Conservation (phyloP, 2,888 invertebrate species). For the Orchesellides sinensis region DNA sequence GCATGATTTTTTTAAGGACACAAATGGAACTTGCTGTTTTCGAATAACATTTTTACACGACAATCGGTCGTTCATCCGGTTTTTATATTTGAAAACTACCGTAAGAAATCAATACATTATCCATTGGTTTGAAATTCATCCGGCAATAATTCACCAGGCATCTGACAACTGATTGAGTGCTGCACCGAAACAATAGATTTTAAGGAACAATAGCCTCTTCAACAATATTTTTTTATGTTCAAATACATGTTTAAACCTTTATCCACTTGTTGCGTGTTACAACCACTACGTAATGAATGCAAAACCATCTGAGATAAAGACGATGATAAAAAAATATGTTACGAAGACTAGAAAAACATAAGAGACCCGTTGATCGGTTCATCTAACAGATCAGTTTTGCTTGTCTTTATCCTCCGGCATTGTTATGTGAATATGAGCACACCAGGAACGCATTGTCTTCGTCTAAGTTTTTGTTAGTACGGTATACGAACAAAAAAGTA, state of each 20-base stretch:
- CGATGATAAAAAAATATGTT: neutral
- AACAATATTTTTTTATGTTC: neutral
- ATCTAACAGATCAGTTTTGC: conserved; percentile 42
- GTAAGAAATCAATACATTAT: neutral
- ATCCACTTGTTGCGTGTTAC: neutral
- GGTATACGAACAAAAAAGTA: neutral
- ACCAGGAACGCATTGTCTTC: neutral
- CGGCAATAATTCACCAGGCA: conserved; percentile 1
- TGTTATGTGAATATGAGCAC: conserved; percentile 25
- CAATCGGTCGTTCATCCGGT: too few relatives aligned
- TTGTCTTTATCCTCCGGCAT: conserved; percentile 35
- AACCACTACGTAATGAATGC: too few relatives aligned
- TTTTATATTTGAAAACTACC: neutral
- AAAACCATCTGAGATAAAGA: neutral
- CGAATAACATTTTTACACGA: too few relatives aligned
- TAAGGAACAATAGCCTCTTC: conserved; percentile 32
- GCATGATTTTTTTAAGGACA: neutral
- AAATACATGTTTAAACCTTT: too few relatives aligned
- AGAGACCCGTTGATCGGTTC: conserved; percentile 16
- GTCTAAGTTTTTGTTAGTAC: conserved; percentile 1
- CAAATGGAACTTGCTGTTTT: neutral
- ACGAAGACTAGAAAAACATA: too few relatives aligned
- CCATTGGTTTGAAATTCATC: neutral
- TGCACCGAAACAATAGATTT: conserved; percentile 34
- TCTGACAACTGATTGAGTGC: conserved; percentile 44